Percentiles rank a stretch among this genome's conserved stretches.
Conservation (phyloP, 2,113 vertebrate species). For the Boulengeromyrus knoepffleri region DNA sequence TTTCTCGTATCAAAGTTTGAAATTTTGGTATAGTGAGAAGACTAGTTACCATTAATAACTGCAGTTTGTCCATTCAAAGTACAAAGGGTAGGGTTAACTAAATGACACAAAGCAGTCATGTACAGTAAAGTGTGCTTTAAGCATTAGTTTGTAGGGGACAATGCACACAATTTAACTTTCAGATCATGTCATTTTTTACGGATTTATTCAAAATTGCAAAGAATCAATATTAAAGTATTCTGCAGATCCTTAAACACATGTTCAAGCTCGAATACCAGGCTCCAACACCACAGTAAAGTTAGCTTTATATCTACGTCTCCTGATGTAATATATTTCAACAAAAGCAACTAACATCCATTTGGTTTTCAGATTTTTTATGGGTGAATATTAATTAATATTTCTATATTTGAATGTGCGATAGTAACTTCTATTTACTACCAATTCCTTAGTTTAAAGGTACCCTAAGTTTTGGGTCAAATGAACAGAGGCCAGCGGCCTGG, state of each 20-base stretch:
- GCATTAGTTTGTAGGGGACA: not conserved
- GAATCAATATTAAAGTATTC: not conserved
- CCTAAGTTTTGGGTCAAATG: not conserved
- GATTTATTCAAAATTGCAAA: not conserved
- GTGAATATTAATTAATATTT: not conserved
- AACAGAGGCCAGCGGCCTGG: not conserved
- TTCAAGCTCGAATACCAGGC: not conserved
- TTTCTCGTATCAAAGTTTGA: too few species aligned
- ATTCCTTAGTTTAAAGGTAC: not conserved
- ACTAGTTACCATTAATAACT: too few species aligned
- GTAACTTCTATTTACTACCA: not conserved
- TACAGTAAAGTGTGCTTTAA: not conserved
- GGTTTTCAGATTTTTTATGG: not conserved
- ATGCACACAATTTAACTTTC: not conserved
- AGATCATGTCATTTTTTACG: not conserved
- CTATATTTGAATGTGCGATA: not conserved
- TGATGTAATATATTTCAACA: not conserved
- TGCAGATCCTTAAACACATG: not conserved
- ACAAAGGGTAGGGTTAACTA: not conserved
- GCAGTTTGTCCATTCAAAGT: too few species aligned
- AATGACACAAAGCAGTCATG: not conserved
- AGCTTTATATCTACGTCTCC: not conserved
- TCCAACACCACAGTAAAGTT: not conserved
- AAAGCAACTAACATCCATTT: not conserved
- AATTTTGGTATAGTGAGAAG: too few species aligned